Base-by-base conservation (phyloP, 2,113 vertebrate genomes). In the Morone saxatilis region DNA sequence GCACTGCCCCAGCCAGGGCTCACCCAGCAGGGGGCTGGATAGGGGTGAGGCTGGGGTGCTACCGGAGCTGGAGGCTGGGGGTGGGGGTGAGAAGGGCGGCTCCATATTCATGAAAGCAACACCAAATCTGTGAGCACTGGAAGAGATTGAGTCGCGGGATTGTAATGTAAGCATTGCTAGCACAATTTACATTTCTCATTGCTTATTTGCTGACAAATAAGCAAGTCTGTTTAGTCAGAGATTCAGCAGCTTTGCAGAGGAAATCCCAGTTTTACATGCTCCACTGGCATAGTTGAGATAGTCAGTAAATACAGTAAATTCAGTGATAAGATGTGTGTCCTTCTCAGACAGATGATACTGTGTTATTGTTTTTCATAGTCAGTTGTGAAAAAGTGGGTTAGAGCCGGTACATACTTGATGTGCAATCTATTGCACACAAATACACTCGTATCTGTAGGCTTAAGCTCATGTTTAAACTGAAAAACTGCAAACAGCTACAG, bases 1-100 rank as follows among this genome's bases (percentile, higher is more conserved):
- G 90, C 81, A 88, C 83, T 85, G 90, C 88, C 92, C 86, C 50
- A 91, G 88, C 86, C 89, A 86, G 83, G 90, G 87, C 92, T 93
- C 91, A 90, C 94, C 93, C 91, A 93, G 92, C 90, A 91, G 90
- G 93, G 85, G 89, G 86, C 91, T 72, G 71, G 91, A 92, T 92
- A 86, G 83, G 88, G 91, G 79, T 87, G 90, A 91, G 71, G 86
- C 83, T 20, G 72, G 84, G 88, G 92, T 89, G 88, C 86, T 86
- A 81, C 88, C 48, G n/a, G 84, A 87, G 83, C 89, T 89, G 81
- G 85, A 88, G 62, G 89, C 80, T 79, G 79, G 76, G 78, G 84
- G 86, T 83, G 62, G 81, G 87, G 76, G 88, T 78, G 83, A 88
- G 84, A 89, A 86, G 78, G 79, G 69, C 40, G 57, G 73, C 83